Evolutionary conservation across 2,797 vertebrate species (phyloP), one percentile per base, ranked within the genome.

Genomic region (Simalia tracyae): DNA sequence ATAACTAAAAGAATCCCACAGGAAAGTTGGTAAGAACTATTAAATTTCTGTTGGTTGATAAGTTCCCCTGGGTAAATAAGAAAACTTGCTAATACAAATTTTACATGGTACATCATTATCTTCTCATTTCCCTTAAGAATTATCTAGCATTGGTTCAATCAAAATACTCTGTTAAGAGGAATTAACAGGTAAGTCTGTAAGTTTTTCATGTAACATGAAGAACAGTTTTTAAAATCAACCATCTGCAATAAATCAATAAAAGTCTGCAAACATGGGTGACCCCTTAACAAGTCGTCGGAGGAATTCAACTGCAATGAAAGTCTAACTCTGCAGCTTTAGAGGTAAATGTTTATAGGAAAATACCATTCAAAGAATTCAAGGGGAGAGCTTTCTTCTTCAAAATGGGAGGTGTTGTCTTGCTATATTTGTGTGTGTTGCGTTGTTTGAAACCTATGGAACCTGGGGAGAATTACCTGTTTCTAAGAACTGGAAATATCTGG

Each of bases 231-330:
- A 84, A 92, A 94, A 81, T n/a, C 63, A 93, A 88, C 9, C 24
- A 87, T 88, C 64, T 93, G 63, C n/a, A 92, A 89, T 22, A 7
- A 31, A 91, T 93, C 91, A 86, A 95, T 60, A n/a, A 10, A 95
- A 88, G 28, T 89, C 90, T 93, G 42, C 17, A 93, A 96, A 91
- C 60, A 94, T 56, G 66, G 4, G 87, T 2, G 68, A 42, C 68
- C 93, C 63, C 3, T 93, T 96, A 94, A 96, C 0, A 2, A 84
- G 8, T 93, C 86, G 92, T 88, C 28, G 7, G 36, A 56, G 90
- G 93, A 95, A 91, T 61, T 95, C 24, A 92, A 36, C 86, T 88
- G 15, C 81, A 84, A 61, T 86, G 94, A 89, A 94, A 3, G 36
- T 2, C 24, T 92, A 92, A 63, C 28, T 56, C 86, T 93, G 50